Evolutionary conservation across 2,797 vertebrate genomes (phyloP), one percentile per base, ranked within the genome.

Genomic region (Vireo griseus): DNA sequence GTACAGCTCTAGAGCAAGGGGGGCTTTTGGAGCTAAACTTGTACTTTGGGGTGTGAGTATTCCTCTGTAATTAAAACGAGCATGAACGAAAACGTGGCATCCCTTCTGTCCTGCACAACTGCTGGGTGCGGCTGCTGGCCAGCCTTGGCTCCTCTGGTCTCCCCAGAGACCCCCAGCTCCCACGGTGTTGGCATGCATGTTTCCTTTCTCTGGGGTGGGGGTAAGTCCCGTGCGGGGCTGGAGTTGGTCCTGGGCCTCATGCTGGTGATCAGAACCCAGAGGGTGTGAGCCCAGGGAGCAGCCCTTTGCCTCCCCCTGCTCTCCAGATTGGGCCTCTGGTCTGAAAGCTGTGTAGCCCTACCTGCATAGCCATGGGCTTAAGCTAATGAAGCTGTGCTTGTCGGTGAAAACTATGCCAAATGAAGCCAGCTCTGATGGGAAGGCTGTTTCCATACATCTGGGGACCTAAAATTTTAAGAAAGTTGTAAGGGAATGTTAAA

Each of bases 101-200:
- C 52, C 6, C n/a, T 59, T 37, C 47, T 42, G 66, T 10, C 11
- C 17, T 0, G 11, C 29, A 13, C 29, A 17, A 8, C 13, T 52
- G 52, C 65, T 42, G 54, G 12, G 42, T 57, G 35, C 5, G 0
- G 88, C 69, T 33, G 51, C 55, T 25, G 77, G 18, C 33, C 1
- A 1, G 37, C 78, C 73, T n/a, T 16, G 67, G 50, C 68, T 66
- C 44, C 31, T 1, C n/a, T 0, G 1, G 13, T 21, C 17, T 22
- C 44, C 54, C 14, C 29, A 2, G 8, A 22, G 42, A 57, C 7
- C 51, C 2, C 1, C 52, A 39, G 68, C 45, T 33, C 28, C 9
- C 29, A 0, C 5, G 0, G 5, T 2, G 1, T 8, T 44, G 74
- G 16, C 0, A 0, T 42, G 0, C 3, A 25, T 18, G 31, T 50